Percentiles rank a stretch among this genome's conserved stretches.
Conservation (phyloP, 2,113 vertebrate genomes). For the Tylochromis polylepis region DNA sequence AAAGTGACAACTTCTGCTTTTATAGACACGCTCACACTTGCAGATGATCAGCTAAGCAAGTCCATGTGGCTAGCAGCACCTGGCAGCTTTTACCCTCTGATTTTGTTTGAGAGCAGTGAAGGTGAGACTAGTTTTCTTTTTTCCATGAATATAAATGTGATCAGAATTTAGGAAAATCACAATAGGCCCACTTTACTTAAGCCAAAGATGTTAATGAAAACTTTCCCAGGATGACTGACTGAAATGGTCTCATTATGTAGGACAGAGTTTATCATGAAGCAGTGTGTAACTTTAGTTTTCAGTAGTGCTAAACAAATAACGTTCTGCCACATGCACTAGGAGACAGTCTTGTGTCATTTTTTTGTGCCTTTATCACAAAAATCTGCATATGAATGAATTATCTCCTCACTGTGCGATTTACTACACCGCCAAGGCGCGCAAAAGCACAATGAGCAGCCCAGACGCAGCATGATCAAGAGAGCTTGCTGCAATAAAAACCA, state of each 20-base stretch:
- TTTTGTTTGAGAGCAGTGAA: not conserved
- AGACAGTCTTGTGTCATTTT: not conserved
- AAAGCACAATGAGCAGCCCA: constrained; percentile 25
- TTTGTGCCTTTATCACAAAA: constrained; percentile 2
- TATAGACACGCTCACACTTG: not conserved
- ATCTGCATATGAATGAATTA: constrained; percentile 1
- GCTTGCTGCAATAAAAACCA: constrained; percentile 5
- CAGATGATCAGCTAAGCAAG: not conserved
- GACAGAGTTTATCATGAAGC: not conserved
- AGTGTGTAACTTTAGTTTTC: not conserved
- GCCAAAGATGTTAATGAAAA: not conserved
- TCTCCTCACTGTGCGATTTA: not conserved
- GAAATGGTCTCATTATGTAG: not conserved
- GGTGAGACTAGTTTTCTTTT: not conserved
- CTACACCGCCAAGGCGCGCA: not conserved
- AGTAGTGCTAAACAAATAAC: not conserved
- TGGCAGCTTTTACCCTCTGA: not conserved
- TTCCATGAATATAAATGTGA: not conserved
- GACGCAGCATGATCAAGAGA: not conserved
- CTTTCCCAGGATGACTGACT: not conserved
- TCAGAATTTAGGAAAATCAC: not conserved
- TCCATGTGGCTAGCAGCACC: not conserved
- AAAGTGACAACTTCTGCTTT: not conserved
- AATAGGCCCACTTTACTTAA: not conserved
- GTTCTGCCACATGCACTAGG: not conserved